Conservation (phyloP, 1,140 invertebrate genomes). For the Oedothorax gibbosus region DNA sequence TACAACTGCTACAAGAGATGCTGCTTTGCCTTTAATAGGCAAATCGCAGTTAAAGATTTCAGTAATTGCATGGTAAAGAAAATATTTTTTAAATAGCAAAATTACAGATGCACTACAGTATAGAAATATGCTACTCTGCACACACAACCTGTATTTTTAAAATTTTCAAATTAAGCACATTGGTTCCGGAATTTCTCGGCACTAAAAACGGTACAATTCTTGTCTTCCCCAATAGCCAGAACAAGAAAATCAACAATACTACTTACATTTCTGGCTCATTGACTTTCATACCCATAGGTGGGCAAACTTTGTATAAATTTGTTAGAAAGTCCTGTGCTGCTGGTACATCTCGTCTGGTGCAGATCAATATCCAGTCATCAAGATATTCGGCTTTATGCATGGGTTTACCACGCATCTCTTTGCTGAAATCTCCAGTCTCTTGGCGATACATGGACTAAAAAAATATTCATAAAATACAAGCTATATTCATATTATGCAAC, state of each 20-base stretch:
- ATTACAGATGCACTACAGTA: too few species aligned
- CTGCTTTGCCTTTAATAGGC: too few species aligned
- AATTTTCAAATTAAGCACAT: too few species aligned
- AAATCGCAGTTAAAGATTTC: too few species aligned
- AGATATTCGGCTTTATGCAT: constrained; percentile 39
- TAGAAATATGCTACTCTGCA: too few species aligned
- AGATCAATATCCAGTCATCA: constrained; percentile 52
- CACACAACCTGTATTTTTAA: too few species aligned
- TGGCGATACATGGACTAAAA: constrained; percentile 62
- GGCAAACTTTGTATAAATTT: constrained; percentile 64
- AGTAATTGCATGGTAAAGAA: too few species aligned
- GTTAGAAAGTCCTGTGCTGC: constrained; percentile 64
- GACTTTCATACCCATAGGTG: constrained; percentile 68
- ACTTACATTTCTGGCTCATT: constrained; percentile 63
- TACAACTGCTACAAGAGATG: too few species aligned
- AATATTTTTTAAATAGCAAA: too few species aligned
- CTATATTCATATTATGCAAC: constrained; percentile 38
- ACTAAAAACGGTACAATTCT: too few species aligned
- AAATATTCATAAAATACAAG: constrained; percentile 47
- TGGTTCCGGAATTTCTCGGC: too few species aligned
- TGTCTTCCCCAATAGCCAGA: not conserved
- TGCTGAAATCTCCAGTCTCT: constrained; percentile 52
- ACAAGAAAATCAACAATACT: not conserved
- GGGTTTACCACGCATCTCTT: constrained; percentile 64
- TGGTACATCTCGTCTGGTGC: not conserved